phyloP scores from a whole-genome alignment of 2,888 invertebrate genomes.

The Limulus polyphemus region DNA sequence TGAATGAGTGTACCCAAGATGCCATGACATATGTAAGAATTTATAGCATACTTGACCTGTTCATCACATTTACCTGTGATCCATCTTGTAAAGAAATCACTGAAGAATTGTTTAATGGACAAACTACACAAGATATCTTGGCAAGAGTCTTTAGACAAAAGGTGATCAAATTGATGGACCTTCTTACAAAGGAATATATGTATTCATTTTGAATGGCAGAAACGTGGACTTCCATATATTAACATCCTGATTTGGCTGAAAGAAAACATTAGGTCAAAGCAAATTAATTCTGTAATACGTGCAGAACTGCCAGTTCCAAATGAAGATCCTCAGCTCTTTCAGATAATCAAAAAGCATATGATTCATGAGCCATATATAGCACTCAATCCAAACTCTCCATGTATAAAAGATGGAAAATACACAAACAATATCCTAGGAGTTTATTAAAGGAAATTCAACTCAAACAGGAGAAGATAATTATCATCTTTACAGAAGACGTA shows the following conservation, averaged over 20 bases:
- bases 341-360: no score
- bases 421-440: conserved; percentile 2
- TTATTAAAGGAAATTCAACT: conserved; percentile 3
- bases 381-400: no score
- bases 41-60: conserved; percentile 29
- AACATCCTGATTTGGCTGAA: conserved; percentile 21
- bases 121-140: conserved; percentile 22
- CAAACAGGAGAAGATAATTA: conserved; percentile 5
- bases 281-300: conserved; percentile 5
- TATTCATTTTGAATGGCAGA: conserved; percentile 32
- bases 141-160: conserved; percentile 30
- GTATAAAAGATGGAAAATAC: conserved; percentile 8
- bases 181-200: conserved; percentile 26
- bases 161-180: conserved; percentile 23
- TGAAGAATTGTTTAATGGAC: conserved; percentile 22
- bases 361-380: no score
- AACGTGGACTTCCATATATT: conserved; percentile 31
- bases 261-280: not conserved
- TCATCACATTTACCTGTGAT: conserved; percentile 32
- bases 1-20: conserved; percentile 28
- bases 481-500: conserved; percentile 2
- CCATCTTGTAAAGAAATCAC: conserved; percentile 31
- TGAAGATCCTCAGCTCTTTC: no score
- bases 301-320: not conserved
- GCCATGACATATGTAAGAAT: conserved; percentile 28